phyloP scores from a whole-genome alignment of 2,888 invertebrate genomes.

The Cerastis leucographa region DNA sequence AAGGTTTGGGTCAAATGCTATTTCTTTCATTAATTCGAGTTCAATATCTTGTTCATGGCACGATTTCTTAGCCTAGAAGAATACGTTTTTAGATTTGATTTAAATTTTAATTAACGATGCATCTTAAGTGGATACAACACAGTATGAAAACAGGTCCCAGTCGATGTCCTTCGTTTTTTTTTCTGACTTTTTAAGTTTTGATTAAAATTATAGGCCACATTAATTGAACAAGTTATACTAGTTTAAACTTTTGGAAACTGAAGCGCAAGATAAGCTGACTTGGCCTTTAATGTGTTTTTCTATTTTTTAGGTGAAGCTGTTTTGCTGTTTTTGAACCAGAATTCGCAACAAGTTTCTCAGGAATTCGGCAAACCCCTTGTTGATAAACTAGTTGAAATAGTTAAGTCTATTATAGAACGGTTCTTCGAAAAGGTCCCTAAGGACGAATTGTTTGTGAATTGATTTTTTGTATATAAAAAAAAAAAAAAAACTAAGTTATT shows the following conservation, averaged over 20 bases:
- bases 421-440: constrained; percentile 80
- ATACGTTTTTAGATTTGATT: neutral
- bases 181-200: neutral
- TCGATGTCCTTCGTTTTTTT: neutral
- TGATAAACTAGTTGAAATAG: constrained; percentile 69
- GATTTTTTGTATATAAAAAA: neutral
- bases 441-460: constrained; percentile 73
- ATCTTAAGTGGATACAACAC: neutral
- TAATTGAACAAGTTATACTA: neutral
- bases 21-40: neutral
- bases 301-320: constrained; percentile 79
- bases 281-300: neutral
- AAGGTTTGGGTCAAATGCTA: neutral
- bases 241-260: neutral
- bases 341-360: constrained; percentile 79
- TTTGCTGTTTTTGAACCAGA: constrained; percentile 80
- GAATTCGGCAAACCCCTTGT: constrained; percentile 82
- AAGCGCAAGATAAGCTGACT: neutral
- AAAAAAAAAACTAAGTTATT: neutral
- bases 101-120: neutral
- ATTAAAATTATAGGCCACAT: neutral
- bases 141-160: neutral
- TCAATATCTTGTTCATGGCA: neutral
- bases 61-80: neutral
- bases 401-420: constrained; percentile 69